Evolutionary conservation across 2,113 vertebrate genomes (phyloP), one percentile per base, ranked within the genome.

Genomic region (Thalassoma bifasciatum): DNA sequence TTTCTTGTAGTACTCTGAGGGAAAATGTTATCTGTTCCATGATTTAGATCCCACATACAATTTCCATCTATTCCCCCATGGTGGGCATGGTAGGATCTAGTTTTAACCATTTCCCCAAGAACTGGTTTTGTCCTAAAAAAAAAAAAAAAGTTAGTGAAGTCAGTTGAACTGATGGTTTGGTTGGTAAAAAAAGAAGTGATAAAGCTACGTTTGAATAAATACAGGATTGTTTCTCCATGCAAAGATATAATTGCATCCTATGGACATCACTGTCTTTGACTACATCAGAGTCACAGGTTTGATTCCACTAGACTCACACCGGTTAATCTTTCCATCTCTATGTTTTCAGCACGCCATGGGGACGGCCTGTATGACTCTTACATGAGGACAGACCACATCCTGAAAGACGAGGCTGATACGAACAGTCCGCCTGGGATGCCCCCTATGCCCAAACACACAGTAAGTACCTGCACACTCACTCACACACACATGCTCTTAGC

Each of bases 351-450:
- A 75, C 96, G 96, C 81, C 96, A 97, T 71, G 96, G 92, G n/a
- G 97, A 98, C 79, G 95, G 95, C 81, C 93, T 98, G 0, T 99
- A 96, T 60, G 97, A 98, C 88, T 96, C 97, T 19, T 98, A 98
- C 81, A 97, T 98, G 96, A 97, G 97, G 88, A 96, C 96, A 51
- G 97, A 98, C 92, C 97, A 98, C 77, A 94, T 95, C 51, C 93
- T 94, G 66, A 97, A 95, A 81, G 94, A 96, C 67, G 96, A 97
- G 47, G 76, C 92, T 47, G 82, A 96, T 63, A 89, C 93, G 63
- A 95, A 94, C 87, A 96, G 94, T 87, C 94, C 96, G n/a, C 93
- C 96, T 14, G 94, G 94, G 72, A 91, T 96, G 53, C 93, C 96
- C 81, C 91, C 93, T 6, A 92, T 97, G 75, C 94, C 94, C 64